Evolutionary conservation across 2,888 invertebrate species (phyloP), one percentile per base, ranked within the genome.

Genomic region (Agrilus mali): DNA sequence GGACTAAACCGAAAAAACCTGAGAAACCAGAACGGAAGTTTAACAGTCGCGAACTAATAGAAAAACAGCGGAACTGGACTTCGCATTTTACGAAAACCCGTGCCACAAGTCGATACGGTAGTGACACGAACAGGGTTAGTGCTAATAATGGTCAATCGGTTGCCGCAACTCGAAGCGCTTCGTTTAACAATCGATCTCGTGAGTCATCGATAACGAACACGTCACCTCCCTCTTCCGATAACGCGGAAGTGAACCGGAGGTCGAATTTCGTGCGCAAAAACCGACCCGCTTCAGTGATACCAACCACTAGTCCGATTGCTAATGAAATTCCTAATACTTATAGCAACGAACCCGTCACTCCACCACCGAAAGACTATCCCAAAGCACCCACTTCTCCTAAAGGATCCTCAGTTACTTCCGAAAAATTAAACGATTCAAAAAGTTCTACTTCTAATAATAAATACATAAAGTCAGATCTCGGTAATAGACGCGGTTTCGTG

Each of bases 31-130:
- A 88, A 61, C 71, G 86, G 43, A 81, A 84, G 58, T 82, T 86
- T 56, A 82, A 79, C 57, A 86, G 86, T 48, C 83, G 87, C 53
- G 88, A 90, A 64, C 70, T 89, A 43, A 90, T 90, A 53, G 89
- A 88, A 66, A 87, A 89, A 58, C 90, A 89, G 61, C 82, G 83
- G 60, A 92, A 90, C 68, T 92, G 89, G 90, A 89, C 89, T 27
- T 85, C 87, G 47, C 89, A 88, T 67, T 92, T 89, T 64, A 83
- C 84, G 46, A 87, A 86, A 70, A 75, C 82, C 40, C 77, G 82
- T 52, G 74, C 80, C 38, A 42, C 50, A 16, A 68, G 69, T 50
- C 70, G 77, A 44, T 73, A 73, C 47, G 75, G 76, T 54, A 78
- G 78, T 57, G 80, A 80, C 64, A 76, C 77, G 8, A 78, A 76